Conservation (phyloP, 1,140 invertebrate genomes). For the Gryllus bimaculatus region DNA sequence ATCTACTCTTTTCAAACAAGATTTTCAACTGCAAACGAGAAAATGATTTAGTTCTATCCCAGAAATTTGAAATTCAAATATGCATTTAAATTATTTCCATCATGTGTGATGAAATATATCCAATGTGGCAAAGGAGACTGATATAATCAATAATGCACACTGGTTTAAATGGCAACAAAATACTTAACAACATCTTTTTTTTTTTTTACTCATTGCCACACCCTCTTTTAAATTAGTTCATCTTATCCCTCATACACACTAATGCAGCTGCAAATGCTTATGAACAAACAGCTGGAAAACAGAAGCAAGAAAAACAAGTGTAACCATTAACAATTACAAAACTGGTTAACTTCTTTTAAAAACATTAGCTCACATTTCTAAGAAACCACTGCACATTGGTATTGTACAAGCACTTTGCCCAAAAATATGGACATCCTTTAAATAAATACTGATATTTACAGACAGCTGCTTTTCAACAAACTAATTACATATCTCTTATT, state of each 20-base stretch:
- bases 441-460: constrained; percentile 1
- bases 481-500: neutral
- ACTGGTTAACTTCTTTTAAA: neutral
- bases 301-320: neutral
- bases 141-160: too few relatives aligned
- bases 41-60: too few relatives aligned
- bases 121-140: too few relatives aligned
- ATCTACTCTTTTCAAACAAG: too few relatives aligned
- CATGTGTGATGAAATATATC: too few relatives aligned
- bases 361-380: constrained; percentile 1
- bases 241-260: neutral
- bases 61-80: too few relatives aligned
- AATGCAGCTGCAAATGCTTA: neutral
- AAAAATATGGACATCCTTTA: neutral
- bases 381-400: neutral
- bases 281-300: neutral
- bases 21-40: too few relatives aligned
- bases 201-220: too few relatives aligned
- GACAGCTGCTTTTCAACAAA: neutral
- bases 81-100: too few relatives aligned
- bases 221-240: neutral
- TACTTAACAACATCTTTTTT: too few relatives aligned
- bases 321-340: constrained; percentile 6
- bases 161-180: too few relatives aligned
- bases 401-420: neutral